Evolutionary conservation across 2,797 vertebrate genomes (phyloP), one percentile per base, ranked within the genome.

Genomic region (Chloroceryle amazona): DNA sequence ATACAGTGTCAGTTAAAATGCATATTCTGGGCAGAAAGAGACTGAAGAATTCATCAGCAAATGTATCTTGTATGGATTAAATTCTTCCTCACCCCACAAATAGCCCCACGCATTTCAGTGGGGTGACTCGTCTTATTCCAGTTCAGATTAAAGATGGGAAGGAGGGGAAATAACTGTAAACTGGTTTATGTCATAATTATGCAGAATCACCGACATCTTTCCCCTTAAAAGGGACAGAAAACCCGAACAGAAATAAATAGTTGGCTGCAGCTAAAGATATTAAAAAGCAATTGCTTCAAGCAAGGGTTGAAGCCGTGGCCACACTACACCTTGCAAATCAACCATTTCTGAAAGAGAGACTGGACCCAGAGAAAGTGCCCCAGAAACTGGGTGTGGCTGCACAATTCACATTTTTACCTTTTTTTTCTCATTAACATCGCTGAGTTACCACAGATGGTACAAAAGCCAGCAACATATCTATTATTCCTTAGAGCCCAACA

Each of bases 341-440:
- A 82, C 81, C 93, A 21, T 91, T 94, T 81, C 31, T 22, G 61
- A 66, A 35, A 44, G 65, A 42, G 39, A 92, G 51, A 37, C 70
- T 20, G 41, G 55, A 85, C 26, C 22, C 74, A 66, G 87, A 79
- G 79, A 89, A 92, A 93, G 93, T 83, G 74, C 54, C 61, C 79
- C 33, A 54, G n/a, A 37, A 93, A 31, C 41, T 96, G 98, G 98
- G 98, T 97, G 98, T 97, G 98, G 98, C 96, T 29, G 68, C 73
- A 54, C 63, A 92, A 94, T 89, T 87, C 72, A 37, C 79, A 19
- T 89, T 72, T 95, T 60, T 14, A 44, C 35, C 61, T 54, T 26
- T 19, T 52, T 31, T 49, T 85, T 76, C 58, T 41, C 65, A 6
- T 17, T 12, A 80, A 60, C 67, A 83, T 78, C 83, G 9, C 67